A percentile compares a stretch with the other conserved stretches of the same genome.
phyloP scores from a whole-genome alignment of 37 sponge, comb jelly and placozoan species.

The Haliclona indistincta region DNA sequence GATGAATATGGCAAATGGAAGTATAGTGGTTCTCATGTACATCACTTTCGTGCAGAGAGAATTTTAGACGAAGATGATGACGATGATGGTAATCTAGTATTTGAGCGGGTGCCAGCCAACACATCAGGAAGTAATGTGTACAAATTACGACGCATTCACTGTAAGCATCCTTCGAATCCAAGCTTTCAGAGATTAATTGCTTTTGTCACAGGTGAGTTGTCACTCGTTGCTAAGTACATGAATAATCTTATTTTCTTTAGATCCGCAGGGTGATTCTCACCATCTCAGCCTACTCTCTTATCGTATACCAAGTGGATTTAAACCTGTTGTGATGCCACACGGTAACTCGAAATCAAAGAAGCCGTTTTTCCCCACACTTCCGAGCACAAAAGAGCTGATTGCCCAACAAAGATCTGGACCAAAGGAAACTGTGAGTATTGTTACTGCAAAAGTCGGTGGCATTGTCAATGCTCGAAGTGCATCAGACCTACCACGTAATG shows the following conservation, averaged over 20 bases:
- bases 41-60: neutral
- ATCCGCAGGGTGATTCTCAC: constrained; percentile 15
- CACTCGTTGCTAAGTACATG: too few relatives aligned
- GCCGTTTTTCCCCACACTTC: constrained; percentile 48
- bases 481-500: constrained; percentile 36
- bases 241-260: too few relatives aligned
- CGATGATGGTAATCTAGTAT: constrained; percentile 9
- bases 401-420: constrained; percentile 28
- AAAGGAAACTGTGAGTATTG: constrained; percentile 15
- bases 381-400: constrained; percentile 17
- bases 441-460: constrained; percentile 23
- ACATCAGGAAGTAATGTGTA: constrained; percentile 35
- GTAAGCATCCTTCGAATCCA: constrained; percentile 39
- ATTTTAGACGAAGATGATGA: too few relatives aligned
- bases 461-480: constrained; percentile 21
- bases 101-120: constrained; percentile 31
- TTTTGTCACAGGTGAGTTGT: constrained; percentile 32
- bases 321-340: constrained; percentile 20
- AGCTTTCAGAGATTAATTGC: constrained; percentile 19
- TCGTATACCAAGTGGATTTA: constrained; percentile 22
- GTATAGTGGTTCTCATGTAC: constrained; percentile 43
- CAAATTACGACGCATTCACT: constrained; percentile 23
- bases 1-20: constrained; percentile 53
- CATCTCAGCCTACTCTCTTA: constrained; percentile 37
- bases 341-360: constrained; percentile 32